Evolutionary conservation across 1,140 invertebrate species (phyloP), one percentile per base, ranked within the genome.

Genomic region (Eupristina koningsbergeri): DNA sequence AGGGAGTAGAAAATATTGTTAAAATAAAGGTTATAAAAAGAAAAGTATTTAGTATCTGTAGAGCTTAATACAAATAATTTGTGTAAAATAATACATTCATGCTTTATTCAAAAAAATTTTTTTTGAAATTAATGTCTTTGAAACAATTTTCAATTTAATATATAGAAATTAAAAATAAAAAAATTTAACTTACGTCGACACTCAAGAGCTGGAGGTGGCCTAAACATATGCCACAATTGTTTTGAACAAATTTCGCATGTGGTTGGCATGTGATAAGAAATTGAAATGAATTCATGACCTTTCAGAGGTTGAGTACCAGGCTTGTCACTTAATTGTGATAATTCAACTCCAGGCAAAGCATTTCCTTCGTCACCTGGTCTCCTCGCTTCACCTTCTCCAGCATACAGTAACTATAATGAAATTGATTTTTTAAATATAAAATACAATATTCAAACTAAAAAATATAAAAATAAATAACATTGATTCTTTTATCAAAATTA

Each of bases 251-350:
- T 96, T 93, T 99, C 98, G 93, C 98, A 99, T 84, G 97, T 97
- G 3, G 98, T 99, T 53, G 98, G 98, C 95, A 99, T 99, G 92
- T 99, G 98, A 93, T 97, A 99, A 85, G 96, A 98, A 87, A 99
- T 98, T 87, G 97, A 96, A 83, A 99, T 94, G 88, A 99, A 98
- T 91, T 99, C 98, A 93, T 99, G 98, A 3, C 98, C 98, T 93
- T 99, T 99, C 89, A 98, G 95, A 85, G 95, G 93, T 78, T 98
- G 94, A 45, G 96, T 96, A 86, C 96, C 96, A 26, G 94, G 94
- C 90, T 97, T 96, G 86, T 97, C 95, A 71, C 89, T 89, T 84
- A 92, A 93, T 90, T 88, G 91, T 86, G 88, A 89, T 85, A 89
- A 86, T 89, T 92, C 91, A 87, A 90, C 88, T 83, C 88, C 88